phyloP scores from a whole-genome alignment of 2,888 invertebrate species.

The Conops quadrifasciatus region DNA sequence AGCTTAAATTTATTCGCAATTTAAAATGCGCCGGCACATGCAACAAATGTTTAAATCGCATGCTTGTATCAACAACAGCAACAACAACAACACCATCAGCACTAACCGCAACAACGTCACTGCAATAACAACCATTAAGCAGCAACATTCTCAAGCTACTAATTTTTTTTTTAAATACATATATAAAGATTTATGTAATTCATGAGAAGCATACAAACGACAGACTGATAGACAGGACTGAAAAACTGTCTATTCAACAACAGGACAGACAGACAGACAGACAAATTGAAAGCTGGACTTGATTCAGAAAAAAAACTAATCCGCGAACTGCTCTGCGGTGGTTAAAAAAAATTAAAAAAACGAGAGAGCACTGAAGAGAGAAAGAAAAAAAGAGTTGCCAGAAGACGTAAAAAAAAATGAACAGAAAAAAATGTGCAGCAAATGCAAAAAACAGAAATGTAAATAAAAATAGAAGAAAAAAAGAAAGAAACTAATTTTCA shows the following conservation, averaged over 20 bases:
- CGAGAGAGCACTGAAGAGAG: no score
- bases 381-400: no score
- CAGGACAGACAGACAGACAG: not conserved
- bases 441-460: not conserved
- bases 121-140: slow-evolving; percentile 2
- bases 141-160: not conserved
- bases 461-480: not conserved
- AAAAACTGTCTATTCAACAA: no score
- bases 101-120: not conserved
- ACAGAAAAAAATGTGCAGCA: no score
- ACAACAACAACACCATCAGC: not conserved
- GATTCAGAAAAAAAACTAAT: no score
- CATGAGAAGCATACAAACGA: not conserved
- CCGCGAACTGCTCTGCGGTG: no score
- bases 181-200: slow-evolving; percentile 6
- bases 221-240: not conserved
- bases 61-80: not conserved
- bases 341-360: no score
- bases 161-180: not conserved
- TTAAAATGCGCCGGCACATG: slow-evolving; percentile 27
- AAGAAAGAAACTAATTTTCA: not conserved
- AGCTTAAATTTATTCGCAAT: slow-evolving; percentile 9
- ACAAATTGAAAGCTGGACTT: not conserved
- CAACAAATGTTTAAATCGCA: slow-evolving; percentile 15
- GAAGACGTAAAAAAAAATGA: no score